These are phyloP conservation scores for Pagrus major DNA, from an alignment of 2,113 vertebrate genomes.

Conservation along the genomic window DNA sequence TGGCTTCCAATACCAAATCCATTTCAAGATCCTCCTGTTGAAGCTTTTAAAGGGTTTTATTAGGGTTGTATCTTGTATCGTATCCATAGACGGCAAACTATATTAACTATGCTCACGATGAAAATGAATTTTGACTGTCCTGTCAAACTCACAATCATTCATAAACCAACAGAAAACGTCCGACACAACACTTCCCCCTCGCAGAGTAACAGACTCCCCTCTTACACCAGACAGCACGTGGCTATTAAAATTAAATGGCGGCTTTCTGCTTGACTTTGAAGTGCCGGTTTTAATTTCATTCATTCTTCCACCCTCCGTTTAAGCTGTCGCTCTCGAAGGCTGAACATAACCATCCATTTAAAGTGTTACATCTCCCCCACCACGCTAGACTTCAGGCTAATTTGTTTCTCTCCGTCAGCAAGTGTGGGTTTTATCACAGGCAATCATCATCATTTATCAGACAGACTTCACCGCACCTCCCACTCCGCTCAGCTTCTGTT, in stretches of 20 bases:
- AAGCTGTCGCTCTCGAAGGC: conserved; percentile 28
- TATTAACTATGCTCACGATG: too few relatives aligned
- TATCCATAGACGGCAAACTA: too few relatives aligned
- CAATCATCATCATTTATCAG: conserved; percentile 54
- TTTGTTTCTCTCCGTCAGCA: conserved; percentile 43
- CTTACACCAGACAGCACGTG: background rate
- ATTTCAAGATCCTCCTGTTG: too few relatives aligned
- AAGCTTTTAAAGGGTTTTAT: too few relatives aligned
- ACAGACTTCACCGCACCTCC: conserved; percentile 39
- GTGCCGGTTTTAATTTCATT: conserved; percentile 46
- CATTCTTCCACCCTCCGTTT: conserved; percentile 39
- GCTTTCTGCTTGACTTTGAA: conserved; percentile 34
- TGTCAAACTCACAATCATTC: background rate
- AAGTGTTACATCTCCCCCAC: conserved; percentile 19
- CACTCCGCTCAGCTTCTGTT: conserved; percentile 6
- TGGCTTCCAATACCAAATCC: too few relatives aligned
- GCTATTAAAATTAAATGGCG: conserved; percentile 16
- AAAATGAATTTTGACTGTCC: too few relatives aligned
- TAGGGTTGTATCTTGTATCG: too few relatives aligned
- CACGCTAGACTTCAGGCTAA: conserved; percentile 32
- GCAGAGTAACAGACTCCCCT: conserved; percentile 3
- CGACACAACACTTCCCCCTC: background rate
- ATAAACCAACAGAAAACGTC: conserved; percentile 15
- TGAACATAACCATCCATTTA: conserved; percentile 34
- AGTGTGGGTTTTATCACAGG: conserved; percentile 34